Conservation (phyloP, 2,797 vertebrate species). For the Onychomys arenicola region DNA sequence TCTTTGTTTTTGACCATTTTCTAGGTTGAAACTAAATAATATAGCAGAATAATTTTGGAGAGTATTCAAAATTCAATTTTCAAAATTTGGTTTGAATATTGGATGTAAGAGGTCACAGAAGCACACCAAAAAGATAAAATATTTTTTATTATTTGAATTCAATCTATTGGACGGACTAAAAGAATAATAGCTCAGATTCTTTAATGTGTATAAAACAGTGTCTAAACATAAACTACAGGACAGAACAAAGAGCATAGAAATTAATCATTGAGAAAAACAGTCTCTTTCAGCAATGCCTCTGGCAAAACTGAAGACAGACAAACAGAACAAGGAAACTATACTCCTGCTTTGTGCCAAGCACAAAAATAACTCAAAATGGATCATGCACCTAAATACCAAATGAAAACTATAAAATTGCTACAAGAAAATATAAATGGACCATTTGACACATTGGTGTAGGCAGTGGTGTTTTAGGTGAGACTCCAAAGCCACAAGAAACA, state of each 20-base stretch:
- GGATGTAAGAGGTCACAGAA: neutral
- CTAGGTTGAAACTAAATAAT: neutral
- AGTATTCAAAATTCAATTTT: neutral
- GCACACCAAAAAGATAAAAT: neutral
- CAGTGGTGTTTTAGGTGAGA: neutral
- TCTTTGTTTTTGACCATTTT: neutral
- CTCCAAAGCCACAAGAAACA: neutral
- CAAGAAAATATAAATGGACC: neutral
- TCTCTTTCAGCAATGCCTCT: neutral
- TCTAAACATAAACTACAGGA: neutral
- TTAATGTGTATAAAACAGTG: neutral
- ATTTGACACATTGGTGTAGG: neutral
- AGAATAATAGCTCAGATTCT: neutral
- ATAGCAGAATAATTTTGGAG: neutral
- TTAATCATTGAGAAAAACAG: neutral
- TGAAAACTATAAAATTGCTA: neutral
- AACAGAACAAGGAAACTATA: neutral
- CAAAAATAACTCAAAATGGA: neutral
- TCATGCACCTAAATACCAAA: neutral
- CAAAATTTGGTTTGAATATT: neutral
- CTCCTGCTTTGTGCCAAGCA: neutral
- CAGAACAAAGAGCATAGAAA: neutral
- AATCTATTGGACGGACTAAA: neutral
- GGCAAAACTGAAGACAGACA: neutral
- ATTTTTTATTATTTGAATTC: neutral